Conservation (phyloP, 92 coral and sea anemone genomes). For the Montipora capitata region DNA sequence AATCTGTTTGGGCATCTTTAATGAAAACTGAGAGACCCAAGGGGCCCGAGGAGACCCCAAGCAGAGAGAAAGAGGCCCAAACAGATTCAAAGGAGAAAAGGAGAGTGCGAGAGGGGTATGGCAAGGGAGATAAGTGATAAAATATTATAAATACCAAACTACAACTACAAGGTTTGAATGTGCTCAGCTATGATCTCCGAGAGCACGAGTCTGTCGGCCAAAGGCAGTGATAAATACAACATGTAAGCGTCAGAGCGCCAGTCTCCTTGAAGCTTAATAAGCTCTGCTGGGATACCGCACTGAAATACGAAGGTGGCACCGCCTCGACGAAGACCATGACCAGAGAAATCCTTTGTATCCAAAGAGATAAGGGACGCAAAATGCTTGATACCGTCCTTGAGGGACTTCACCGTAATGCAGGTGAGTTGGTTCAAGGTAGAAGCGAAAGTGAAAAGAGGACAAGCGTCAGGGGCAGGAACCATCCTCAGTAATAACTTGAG, state of each 20-base stretch:
- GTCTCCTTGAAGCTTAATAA: slow-evolving; percentile 2
- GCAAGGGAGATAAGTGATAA: background rate
- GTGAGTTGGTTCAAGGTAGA: background rate
- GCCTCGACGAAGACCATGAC: too few relatives aligned
- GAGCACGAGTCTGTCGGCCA: too few relatives aligned
- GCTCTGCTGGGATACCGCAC: slow-evolving; percentile 7
- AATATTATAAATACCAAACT: background rate
- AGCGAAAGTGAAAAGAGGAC: slow-evolving; percentile 11
- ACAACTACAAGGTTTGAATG: too few relatives aligned
- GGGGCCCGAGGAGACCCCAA: slow-evolving; percentile 25
- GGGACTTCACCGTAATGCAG: background rate
- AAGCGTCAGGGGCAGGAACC: slow-evolving; percentile 11
- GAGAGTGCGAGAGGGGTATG: background rate
- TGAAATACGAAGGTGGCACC: background rate
- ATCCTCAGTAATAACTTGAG: slow-evolving; percentile 10
- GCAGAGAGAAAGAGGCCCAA: slow-evolving; percentile 32
- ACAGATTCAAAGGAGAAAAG: slow-evolving; percentile 2
- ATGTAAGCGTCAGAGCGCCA: slow-evolving; percentile 9
- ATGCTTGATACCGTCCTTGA: too few relatives aligned
- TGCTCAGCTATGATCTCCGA: too few relatives aligned
- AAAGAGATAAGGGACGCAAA: too few relatives aligned
- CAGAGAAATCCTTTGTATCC: too few relatives aligned
- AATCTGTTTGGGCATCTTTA: slow-evolving; percentile 33
- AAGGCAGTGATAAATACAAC: slow-evolving; percentile 1
- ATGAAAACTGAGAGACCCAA: background rate